Percentiles rank a stretch among this genome's conserved stretches.
phyloP scores from a whole-genome alignment of 2,888 invertebrate species.

The Nebria salina region DNA sequence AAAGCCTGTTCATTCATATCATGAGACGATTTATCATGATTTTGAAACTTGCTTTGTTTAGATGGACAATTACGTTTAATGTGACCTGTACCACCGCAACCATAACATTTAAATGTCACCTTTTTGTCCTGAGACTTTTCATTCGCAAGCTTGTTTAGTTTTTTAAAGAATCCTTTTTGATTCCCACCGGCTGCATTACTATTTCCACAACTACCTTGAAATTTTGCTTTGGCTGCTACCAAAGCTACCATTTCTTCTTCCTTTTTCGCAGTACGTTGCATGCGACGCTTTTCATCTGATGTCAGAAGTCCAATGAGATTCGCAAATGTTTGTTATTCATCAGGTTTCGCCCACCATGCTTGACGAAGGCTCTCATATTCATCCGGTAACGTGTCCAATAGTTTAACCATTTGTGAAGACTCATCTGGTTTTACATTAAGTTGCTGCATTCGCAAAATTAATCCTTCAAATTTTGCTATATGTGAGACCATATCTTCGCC shows the following conservation, averaged over 20 bases:
- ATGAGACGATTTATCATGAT: too few relatives aligned
- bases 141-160: background rate
- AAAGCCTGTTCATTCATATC: too few relatives aligned
- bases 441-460: conserved; percentile 35
- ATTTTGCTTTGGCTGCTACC: background rate
- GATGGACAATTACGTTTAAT: too few relatives aligned
- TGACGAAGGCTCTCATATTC: conserved; percentile 34
- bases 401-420: conserved; percentile 28
- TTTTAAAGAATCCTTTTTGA: background rate
- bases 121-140: too few relatives aligned
- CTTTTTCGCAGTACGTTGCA: too few relatives aligned
- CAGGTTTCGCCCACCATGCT: conserved; percentile 37
- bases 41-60: too few relatives aligned
- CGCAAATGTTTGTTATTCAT: conserved; percentile 6
- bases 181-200: background rate
- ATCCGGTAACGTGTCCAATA: conserved; percentile 26
- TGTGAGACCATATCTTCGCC: conserved; percentile 25
- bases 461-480: conserved; percentile 32
- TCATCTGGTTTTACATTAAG: conserved; percentile 38
- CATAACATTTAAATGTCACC: background rate
- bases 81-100: too few relatives aligned
- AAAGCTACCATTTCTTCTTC: too few relatives aligned
- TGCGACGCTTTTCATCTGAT: conserved; percentile 18
- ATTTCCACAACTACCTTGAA: background rate
- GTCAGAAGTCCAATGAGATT: conserved; percentile 34